Percentiles rank a stretch among this genome's conserved stretches.
These are phyloP conservation scores for Cantharis lateralis DNA, from an alignment of 2,888 invertebrate genomes.

Conservation along the genomic window DNA sequence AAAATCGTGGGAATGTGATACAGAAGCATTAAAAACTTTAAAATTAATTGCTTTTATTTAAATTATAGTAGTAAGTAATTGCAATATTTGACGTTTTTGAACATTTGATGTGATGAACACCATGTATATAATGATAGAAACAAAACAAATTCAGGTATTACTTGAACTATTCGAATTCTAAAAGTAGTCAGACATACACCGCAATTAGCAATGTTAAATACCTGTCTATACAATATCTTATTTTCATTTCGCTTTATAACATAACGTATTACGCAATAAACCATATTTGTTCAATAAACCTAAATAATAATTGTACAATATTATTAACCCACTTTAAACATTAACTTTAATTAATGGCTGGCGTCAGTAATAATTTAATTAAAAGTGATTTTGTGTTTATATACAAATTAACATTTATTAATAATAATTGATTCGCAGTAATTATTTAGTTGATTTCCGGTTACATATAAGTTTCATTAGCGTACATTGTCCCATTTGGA, in stretches of 20 bases:
- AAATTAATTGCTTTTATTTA: too few species aligned
- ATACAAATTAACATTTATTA: not conserved
- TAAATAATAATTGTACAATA: slow-evolving; percentile 6
- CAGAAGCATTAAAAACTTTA: not conserved
- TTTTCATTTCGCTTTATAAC: not conserved
- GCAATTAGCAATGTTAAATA: not conserved
- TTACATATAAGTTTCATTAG: too few species aligned
- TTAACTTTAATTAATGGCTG: slow-evolving; percentile 10
- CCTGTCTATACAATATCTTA: not conserved
- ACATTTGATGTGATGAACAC: too few species aligned
- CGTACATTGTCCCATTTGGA: too few species aligned
- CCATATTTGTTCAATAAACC: not conserved
- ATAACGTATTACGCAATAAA: not conserved
- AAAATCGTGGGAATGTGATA: not conserved
- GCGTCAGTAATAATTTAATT: slow-evolving; percentile 7
- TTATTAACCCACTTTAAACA: slow-evolving; percentile 11
- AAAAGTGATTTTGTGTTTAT: not conserved
- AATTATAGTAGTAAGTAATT: too few species aligned
- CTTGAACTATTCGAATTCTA: not conserved
- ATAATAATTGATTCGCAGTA: not conserved
- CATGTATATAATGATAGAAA: not conserved
- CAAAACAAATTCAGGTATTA: not conserved
- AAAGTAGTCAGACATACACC: not conserved
- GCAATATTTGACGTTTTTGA: not conserved
- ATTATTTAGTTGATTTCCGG: not conserved